Conservation (phyloP, 1,140 invertebrate genomes). For the Helicoverpa zea region DNA sequence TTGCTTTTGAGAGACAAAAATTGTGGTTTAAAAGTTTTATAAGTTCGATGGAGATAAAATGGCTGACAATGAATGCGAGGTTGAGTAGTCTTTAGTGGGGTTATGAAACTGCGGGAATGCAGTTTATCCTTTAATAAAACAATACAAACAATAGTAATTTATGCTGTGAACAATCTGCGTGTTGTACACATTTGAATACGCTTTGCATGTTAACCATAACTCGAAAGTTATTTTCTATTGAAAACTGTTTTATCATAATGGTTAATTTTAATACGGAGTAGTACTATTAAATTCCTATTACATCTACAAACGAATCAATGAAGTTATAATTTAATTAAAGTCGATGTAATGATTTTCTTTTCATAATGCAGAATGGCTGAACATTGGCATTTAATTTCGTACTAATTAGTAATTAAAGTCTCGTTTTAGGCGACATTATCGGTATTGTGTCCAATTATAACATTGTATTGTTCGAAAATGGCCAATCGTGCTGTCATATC, state of each 20-base stretch:
- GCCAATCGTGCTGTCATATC: not conserved
- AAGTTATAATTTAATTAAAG: not conserved
- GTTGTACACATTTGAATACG: conserved; percentile 32
- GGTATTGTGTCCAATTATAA: conserved; percentile 54
- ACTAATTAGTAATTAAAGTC: conserved; percentile 52
- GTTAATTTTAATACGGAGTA: not conserved
- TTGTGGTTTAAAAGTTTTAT: too few relatives aligned
- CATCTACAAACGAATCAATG: not conserved
- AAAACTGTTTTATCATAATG: conserved; percentile 22
- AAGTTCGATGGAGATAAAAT: too few relatives aligned
- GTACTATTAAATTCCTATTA: not conserved
- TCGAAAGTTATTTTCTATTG: conserved; percentile 31
- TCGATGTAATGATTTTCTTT: not conserved
- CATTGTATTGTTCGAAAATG: conserved; percentile 19
- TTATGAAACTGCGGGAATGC: too few relatives aligned
- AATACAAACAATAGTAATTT: not conserved
- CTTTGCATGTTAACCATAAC: conserved; percentile 22
- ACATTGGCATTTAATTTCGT: conserved; percentile 48
- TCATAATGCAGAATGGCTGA: conserved; percentile 41
- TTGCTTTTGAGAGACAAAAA: too few relatives aligned
- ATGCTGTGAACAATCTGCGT: conserved; percentile 13
- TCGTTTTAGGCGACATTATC: conserved; percentile 52
- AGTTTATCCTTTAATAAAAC: too few relatives aligned
- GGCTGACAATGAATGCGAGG: too few relatives aligned
- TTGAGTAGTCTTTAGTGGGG: too few relatives aligned